phyloP scores from a whole-genome alignment of 2,113 vertebrate species.

The Larimichthys polyactis region DNA sequence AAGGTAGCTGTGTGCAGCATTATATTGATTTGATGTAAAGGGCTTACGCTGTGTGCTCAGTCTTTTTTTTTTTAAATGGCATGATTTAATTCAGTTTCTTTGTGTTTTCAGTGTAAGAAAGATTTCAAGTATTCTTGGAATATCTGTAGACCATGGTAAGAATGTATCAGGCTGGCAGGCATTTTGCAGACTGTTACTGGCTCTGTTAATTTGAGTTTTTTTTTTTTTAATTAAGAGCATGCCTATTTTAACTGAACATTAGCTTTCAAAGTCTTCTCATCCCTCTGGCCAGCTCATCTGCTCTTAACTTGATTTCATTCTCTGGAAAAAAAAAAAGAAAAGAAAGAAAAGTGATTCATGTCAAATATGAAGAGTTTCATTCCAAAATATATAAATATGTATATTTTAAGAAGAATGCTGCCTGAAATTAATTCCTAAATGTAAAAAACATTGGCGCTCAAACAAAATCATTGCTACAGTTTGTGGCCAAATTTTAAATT shows the following conservation, averaged over 20 bases:
- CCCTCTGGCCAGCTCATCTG: conserved; percentile 56
- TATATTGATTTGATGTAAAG: neutral
- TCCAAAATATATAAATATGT: conserved; percentile 37
- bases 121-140: conserved; percentile 99
- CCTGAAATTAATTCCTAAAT: neutral
- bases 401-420: neutral
- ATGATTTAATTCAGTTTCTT: conserved; percentile 91
- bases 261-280: conserved; percentile 44
- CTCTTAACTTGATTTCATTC: conserved; percentile 32
- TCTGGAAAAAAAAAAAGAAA: conserved; percentile 13
- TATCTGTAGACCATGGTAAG: conserved; percentile 99
- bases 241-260: conserved; percentile 58
- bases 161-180: conserved; percentile 82
- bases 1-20: conserved; percentile 4
- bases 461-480: neutral
- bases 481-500: neutral
- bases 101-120: conserved; percentile 99
- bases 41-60: conserved; percentile 39
- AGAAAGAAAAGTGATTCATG: neutral
- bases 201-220: conserved; percentile 52
- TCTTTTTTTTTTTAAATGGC: conserved; percentile 38
- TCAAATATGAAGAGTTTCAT: conserved; percentile 54
- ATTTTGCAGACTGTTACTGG: conserved; percentile 75
- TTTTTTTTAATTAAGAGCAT: conserved; percentile 65
- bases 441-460: neutral